Evolutionary conservation across 2,113 vertebrate species (phyloP).

Genomic region (Bucco capensis): DNA sequence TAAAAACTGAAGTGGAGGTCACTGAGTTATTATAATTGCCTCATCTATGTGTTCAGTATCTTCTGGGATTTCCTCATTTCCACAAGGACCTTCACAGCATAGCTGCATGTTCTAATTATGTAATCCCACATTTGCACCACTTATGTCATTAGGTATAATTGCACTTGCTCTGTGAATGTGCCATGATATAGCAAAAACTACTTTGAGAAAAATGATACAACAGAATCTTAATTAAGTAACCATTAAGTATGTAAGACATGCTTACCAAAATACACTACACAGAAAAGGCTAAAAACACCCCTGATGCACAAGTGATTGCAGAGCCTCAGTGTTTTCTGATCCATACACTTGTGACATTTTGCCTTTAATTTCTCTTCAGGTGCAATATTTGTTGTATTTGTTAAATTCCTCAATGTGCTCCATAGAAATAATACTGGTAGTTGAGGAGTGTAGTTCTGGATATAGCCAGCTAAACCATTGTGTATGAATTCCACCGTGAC

Average conservation of each 20-base stretch:
- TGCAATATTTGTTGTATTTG: background rate
- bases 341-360: background rate
- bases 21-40: background rate
- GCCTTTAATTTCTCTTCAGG: background rate
- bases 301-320: background rate
- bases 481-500: background rate
- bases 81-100: constrained; percentile 37
- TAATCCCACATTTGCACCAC: constrained; percentile 48
- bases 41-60: background rate
- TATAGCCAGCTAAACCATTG: background rate
- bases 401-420: background rate
- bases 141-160: constrained; percentile 63
- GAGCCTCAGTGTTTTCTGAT: background rate
- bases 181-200: constrained; percentile 21
- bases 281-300: background rate
- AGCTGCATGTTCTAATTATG: constrained; percentile 44
- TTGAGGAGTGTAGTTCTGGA: background rate
- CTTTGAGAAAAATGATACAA: constrained; percentile 7
- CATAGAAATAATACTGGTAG: background rate
- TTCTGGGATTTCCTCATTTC: constrained; percentile 20
- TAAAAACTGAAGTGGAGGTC: background rate
- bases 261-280: background rate
- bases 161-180: background rate
- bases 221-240: constrained; percentile 22
- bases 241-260: background rate